A percentile compares a stretch with the other conserved stretches of the same genome.
phyloP scores from a whole-genome alignment of 1,140 invertebrate genomes.

The Aphaenogaster rudis region DNA sequence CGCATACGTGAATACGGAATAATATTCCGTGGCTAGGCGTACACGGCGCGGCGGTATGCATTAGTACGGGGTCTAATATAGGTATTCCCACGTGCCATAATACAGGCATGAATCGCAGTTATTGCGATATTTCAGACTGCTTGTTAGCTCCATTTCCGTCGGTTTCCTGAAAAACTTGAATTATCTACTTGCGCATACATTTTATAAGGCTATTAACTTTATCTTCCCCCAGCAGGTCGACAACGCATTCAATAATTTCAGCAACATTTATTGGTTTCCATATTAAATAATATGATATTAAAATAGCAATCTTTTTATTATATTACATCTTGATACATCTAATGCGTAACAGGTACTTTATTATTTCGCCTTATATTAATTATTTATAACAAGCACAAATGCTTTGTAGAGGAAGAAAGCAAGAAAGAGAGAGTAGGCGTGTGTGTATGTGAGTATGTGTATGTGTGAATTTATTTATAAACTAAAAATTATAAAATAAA shows the following conservation, averaged over 20 bases:
- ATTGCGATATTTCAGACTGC: slow-evolving; percentile 50
- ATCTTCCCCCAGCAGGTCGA: not conserved
- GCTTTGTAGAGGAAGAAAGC: not conserved
- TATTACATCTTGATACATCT: not conserved
- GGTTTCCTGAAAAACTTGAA: slow-evolving; percentile 16
- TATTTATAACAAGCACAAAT: not conserved
- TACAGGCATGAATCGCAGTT: slow-evolving; percentile 39
- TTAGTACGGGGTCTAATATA: slow-evolving; percentile 48
- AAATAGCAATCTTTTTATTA: not conserved
- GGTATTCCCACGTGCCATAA: slow-evolving; percentile 45
- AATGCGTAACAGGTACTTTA: not conserved
- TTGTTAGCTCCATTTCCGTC: slow-evolving; percentile 45
- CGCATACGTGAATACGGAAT: slow-evolving; percentile 30
- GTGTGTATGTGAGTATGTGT: not conserved
- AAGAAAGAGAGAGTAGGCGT: not conserved
- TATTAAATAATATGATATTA: not conserved
- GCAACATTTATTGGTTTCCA: not conserved
- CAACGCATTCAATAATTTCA: not conserved
- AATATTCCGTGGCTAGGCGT: slow-evolving; percentile 29
- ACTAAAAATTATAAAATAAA: slow-evolving; percentile 28
- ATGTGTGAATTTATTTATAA: slow-evolving; percentile 14
- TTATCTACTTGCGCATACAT: not conserved
- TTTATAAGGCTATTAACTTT: not conserved
- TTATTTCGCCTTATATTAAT: not conserved
- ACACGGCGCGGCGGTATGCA: slow-evolving; percentile 1